Evolutionary conservation across 2,888 invertebrate species (phyloP), one percentile per base, ranked within the genome.

Genomic region (Stenodema calcarata): DNA sequence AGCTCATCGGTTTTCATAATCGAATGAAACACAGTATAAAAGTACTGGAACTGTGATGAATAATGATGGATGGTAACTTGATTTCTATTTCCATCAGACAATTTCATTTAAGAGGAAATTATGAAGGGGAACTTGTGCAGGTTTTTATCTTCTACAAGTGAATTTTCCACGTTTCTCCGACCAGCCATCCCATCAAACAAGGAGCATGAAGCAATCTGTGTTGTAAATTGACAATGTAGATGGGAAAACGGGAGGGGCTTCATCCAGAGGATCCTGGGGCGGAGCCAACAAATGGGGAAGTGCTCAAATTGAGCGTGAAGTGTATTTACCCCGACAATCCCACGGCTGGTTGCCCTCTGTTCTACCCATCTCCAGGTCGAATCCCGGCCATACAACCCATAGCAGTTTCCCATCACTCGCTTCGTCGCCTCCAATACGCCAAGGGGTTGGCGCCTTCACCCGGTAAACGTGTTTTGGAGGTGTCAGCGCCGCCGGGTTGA

Each of bases 241-340:
- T 54, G 54, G 27, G 27, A 80, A 50, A 30, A 30, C 27, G 50
- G 30, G 54, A 54, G 42, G 80, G 80, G 78, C 30, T 14, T 16
- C 12, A 35, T 30, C 50, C 50, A 11, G n/a, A 76, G n/a, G 42
- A 79, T 30, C 50, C 30, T 35, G 54, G 41, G 82, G 82, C 82
- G 82, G 62, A 69, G 82, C 75, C 85, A 76, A 85, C 85, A 85
- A 85, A 82, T 85, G 85, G 85, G 85, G 76, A 76, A 76, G 85
- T 85, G 85, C 50, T 85, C 54, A 85, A 85, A 85, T 85, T 85
- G 85, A 76, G 85, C 85, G 85, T 50, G 75, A 85, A 85, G 47
- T 35, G 75, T 69, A 50, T 76, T 75, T 75, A 76, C 47, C 35
- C 50, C 76, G 73, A 85, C 85, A 85, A 85, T 85, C 76, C 85